Evolutionary conservation across 2,888 invertebrate genomes (phyloP), one percentile per base, ranked within the genome.

Genomic region (Eupithecia dodoneata): DNA sequence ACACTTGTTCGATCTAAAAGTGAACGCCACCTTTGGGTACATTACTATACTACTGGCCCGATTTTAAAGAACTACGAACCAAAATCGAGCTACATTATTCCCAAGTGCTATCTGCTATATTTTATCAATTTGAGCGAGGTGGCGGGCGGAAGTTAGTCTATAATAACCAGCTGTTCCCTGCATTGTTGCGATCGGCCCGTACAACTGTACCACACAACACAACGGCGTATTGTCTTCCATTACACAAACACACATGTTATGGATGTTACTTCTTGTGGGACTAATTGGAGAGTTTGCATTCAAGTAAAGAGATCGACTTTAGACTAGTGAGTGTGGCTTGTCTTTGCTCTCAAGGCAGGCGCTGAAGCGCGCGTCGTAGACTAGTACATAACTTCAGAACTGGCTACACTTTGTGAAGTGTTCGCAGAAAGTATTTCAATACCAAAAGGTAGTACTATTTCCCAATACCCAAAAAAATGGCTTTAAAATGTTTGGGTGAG

Each of bases 201-300:
- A 77, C 73, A 72, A 42, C 74, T 72, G 77, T 77, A 79, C 74
- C 71, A 77, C 80, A 79, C 63, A 79, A 82, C 73, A 79, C 3
- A 9, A 18, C 49, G 49, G 55, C 59, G 74, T 71, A 80, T 83
- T 82, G 83, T 82, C 70, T 79, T 59, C 44, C 18, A 65, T 76
- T 74, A 79, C 78, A 79, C 72, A 80, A 76, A 77, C 72, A 73
- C 72, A 72, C 45, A 15, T 67, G 72, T 41, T 74, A 45, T 69
- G 63, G 18, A 63, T 63, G 30, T 30, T 52, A 52, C 3, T 70
- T 72, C 12, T 13, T 63, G 71, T 67, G 77, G 44, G 63, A 76
- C 78, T 63, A 76, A 78, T 78, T 72, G 73, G 75, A 78, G 75
- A 78, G 75, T 67, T 72, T 63, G 73, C 73, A 42, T 42, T 42